Percentiles rank a stretch among this genome's conserved stretches.
Conservation (phyloP, 2,888 invertebrate species). For the Helicoverpa assulta region DNA sequence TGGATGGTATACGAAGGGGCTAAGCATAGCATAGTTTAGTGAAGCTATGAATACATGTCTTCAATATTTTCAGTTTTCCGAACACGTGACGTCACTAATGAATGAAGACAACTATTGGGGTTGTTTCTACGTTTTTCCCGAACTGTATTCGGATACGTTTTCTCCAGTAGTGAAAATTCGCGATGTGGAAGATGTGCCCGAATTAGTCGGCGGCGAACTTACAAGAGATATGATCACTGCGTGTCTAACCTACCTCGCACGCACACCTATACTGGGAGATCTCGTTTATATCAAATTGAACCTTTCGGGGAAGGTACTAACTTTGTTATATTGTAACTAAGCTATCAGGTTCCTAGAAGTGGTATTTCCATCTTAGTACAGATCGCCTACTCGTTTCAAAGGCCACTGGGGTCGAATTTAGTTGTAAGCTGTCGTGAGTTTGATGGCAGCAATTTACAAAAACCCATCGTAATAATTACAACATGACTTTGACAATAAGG, state of each 20-base stretch:
- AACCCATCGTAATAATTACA: too few species aligned
- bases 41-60: neutral
- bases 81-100: slow-evolving; percentile 77
- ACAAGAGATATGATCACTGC: slow-evolving; percentile 88
- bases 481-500: too few species aligned
- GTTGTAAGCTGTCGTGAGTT: too few species aligned
- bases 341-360: neutral
- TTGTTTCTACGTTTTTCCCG: slow-evolving; percentile 84
- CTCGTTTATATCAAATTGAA: slow-evolving; percentile 90
- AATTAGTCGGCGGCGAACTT: slow-evolving; percentile 84
- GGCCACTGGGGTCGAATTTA: too few species aligned
- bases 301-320: slow-evolving; percentile 79
- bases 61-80: slow-evolving; percentile 75
- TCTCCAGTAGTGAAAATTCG: slow-evolving; percentile 78
- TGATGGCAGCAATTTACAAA: too few species aligned
- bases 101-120: slow-evolving; percentile 85
- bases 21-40: too few species aligned
- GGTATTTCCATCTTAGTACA: neutral
- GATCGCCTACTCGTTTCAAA: neutral
- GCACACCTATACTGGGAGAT: slow-evolving; percentile 88
- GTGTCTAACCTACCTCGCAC: slow-evolving; percentile 88
- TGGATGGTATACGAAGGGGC: too few species aligned
- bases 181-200: slow-evolving; percentile 72
- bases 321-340: neutral
- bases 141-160: slow-evolving; percentile 78